A percentile compares a stretch with the other conserved stretches of the same genome.
Evolutionary conservation across 1,140 invertebrate species (phyloP).

Genomic region (Bilobella aurantiaca): DNA sequence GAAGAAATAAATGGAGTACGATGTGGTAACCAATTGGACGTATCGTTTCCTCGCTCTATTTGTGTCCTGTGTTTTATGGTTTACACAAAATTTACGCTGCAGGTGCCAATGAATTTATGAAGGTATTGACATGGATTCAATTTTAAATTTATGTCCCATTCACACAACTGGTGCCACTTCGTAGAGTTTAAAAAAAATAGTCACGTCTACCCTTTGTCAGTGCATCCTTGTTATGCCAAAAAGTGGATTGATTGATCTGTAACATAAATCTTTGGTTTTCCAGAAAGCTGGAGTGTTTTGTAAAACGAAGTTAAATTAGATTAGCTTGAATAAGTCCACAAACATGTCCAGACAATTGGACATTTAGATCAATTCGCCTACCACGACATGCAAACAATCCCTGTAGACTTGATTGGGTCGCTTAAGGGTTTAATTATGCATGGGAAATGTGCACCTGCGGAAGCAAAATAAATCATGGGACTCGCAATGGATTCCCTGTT

Average conservation of each 20-base stretch:
- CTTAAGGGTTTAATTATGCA: background rate
- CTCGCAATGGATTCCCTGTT: background rate
- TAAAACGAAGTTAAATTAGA: background rate
- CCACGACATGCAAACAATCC: background rate
- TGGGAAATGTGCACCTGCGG: background rate
- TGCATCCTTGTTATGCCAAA: background rate
- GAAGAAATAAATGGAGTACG: background rate
- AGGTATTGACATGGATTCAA: slow-evolving; percentile 2
- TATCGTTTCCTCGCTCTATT: background rate
- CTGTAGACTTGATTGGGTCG: background rate
- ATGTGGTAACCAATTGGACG: background rate
- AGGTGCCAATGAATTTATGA: background rate
- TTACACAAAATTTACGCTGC: background rate
- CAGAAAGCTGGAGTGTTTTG: background rate
- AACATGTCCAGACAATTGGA: too few species aligned
- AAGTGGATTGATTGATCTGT: background rate
- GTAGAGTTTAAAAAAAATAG: background rate
- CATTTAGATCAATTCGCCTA: too few species aligned
- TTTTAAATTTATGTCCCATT: background rate
- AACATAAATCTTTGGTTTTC: background rate
- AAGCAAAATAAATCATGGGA: background rate
- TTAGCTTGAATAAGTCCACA: too few species aligned
- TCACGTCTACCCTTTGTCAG: too few species aligned
- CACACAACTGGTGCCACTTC: background rate
- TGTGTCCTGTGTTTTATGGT: background rate